phyloP scores from a whole-genome alignment of 2,113 vertebrate species.

The Glareola pratincola region DNA sequence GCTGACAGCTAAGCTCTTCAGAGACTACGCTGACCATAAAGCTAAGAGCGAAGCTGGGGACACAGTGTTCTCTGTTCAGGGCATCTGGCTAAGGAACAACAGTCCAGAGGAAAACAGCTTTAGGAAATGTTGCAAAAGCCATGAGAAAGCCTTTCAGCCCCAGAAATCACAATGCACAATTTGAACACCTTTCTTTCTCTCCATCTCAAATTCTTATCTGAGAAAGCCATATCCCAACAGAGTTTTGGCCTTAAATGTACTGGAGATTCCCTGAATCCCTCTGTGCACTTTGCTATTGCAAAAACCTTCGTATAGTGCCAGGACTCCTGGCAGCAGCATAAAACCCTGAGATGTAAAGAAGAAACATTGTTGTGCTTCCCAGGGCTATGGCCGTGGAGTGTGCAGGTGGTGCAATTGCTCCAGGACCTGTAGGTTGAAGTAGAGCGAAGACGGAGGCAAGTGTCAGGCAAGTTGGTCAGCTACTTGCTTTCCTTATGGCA shows the following conservation, averaged over 20 bases:
- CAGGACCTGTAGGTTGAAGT: neutral
- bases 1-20: slow-evolving; percentile 1
- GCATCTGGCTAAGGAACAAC: neutral
- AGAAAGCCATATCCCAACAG: neutral
- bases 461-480: neutral
- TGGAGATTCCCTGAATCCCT: neutral
- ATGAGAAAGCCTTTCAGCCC: neutral
- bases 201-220: neutral
- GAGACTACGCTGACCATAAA: slow-evolving; percentile 9
- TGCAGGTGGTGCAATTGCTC: neutral
- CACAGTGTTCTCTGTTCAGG: neutral
- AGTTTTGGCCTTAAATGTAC: neutral
- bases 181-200: neutral
- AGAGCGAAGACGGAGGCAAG: neutral
- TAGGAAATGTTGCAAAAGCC: neutral
- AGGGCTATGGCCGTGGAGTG: neutral
- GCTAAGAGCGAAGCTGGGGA: neutral
- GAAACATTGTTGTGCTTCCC: neutral
- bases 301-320: neutral
- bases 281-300: neutral
- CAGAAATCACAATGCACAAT: neutral
- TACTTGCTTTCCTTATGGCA: neutral
- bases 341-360: neutral
- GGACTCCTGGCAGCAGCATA: neutral
- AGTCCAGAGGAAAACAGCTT: neutral